phyloP scores from a whole-genome alignment of 2,797 vertebrate genomes.

The Lacerta agilis region DNA sequence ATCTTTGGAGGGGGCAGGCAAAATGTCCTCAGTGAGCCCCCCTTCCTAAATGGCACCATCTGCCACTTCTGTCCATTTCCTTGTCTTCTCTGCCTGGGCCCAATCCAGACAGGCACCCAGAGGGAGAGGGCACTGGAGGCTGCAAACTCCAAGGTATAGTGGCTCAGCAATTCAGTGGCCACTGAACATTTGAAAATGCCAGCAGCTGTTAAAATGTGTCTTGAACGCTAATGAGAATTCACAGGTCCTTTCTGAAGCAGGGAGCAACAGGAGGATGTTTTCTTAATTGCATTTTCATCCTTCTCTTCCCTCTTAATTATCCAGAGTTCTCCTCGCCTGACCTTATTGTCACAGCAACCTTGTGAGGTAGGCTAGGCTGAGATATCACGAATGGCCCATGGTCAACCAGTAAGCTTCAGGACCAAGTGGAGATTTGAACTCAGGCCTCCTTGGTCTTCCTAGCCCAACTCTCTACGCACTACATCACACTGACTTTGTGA shows the following conservation, averaged over 20 bases:
- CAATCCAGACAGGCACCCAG: neutral
- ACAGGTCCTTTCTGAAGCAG: neutral
- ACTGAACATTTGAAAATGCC: neutral
- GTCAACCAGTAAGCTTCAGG: too few relatives aligned
- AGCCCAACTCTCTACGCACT: too few relatives aligned
- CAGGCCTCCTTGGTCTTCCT: too few relatives aligned
- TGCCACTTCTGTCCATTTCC: neutral
- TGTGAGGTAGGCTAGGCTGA: too few relatives aligned
- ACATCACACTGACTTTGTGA: too few relatives aligned
- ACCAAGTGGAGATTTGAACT: too few relatives aligned
- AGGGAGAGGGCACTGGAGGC: neutral
- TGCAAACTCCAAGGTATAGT: neutral
- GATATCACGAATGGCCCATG: too few relatives aligned
- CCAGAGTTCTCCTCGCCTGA: too few relatives aligned
- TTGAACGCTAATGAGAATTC: neutral
- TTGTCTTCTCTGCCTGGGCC: neutral
- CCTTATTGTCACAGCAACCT: too few relatives aligned
- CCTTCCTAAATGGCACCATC: neutral
- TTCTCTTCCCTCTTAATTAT: neutral
- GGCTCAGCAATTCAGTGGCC: neutral
- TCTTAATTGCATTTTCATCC: neutral
- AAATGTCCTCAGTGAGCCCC: neutral
- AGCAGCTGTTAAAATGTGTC: neutral
- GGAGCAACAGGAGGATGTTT: neutral
- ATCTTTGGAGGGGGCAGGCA: too few relatives aligned